Percentiles rank a stretch among this genome's conserved stretches.
These are phyloP conservation scores for Oceanodroma tethys DNA, from an alignment of 2,113 vertebrate genomes.

Conservation along the genomic window DNA sequence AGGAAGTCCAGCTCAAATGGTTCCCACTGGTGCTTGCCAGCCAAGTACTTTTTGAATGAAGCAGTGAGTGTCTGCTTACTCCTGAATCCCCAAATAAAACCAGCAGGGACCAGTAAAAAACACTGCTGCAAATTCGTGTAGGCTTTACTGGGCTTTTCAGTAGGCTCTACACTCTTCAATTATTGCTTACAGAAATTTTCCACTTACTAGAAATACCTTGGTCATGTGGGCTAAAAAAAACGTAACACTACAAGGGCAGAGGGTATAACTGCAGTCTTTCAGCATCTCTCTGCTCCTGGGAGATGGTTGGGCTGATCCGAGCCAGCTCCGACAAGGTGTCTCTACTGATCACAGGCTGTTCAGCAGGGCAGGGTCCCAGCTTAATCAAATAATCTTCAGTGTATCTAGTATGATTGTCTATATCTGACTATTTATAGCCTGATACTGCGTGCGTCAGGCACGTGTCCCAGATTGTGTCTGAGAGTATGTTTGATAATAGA, in stretches of 20 bases:
- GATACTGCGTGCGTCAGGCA: background rate
- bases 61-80: background rate
- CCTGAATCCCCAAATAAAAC: background rate
- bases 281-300: background rate
- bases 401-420: background rate
- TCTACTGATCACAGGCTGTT: background rate
- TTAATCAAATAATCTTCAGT: slow-evolving; percentile 12
- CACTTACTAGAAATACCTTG: background rate
- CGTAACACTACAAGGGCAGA: background rate
- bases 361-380: background rate
- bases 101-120: background rate
- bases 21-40: background rate
- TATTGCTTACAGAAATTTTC: background rate
- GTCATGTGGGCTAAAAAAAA: background rate
- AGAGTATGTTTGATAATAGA: background rate
- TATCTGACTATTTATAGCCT: slow-evolving; percentile 25
- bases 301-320: background rate
- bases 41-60: background rate
- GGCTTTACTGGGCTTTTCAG: background rate
- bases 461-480: background rate
- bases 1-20: background rate
- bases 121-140: background rate
- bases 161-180: background rate
- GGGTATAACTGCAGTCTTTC: background rate
- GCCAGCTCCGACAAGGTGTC: background rate